Base-by-base conservation (phyloP, 2,888 invertebrate genomes). In the Omphaloscelis lunosa region DNA sequence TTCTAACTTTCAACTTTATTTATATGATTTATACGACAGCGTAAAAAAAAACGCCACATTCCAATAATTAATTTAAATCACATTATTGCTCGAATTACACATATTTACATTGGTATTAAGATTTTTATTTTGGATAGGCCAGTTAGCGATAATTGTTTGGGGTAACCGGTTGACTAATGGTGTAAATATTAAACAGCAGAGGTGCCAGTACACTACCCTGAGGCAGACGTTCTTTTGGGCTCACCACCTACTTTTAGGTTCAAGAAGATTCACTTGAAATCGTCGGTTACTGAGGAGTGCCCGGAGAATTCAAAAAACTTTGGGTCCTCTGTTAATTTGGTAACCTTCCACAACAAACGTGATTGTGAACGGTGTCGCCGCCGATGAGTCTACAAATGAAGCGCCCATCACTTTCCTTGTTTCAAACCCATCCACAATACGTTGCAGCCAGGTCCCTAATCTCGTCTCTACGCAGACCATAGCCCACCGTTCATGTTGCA, bases 1-100 rank as follows among this genome's bases (percentile, higher is more conserved):
- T 79, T 81, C 83, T 84, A 88, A 84, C 81, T 84, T 83, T 81
- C 79, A 84, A 85, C 80, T 85, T 87, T 85, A 84, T 87, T 83
- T 69, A 70, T 65, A 76, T 84, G 78, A 72, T 79, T 86, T 82
- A 84, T 80, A 78, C 56, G 80, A 75, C 73, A 67, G 27, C n/a
- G 41, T 66, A 51, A 81, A 71, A 45, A n/a, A 77, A 73, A 72
- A 67, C 34, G n/a, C 53, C 15, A 65, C 67, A 81, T 81, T 81
- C 81, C 75, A 65, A 74, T 65, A 74, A 78, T 66, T 74, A 59
- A 76, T 48, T 29, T 67, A 72, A 79, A 56, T 51, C 56, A 61
- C 51, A 29, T 34, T 34, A 48, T 39, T 65, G 39, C 29, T 63
- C 15, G 23, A 59, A 2, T 53, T 27, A 82, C 23, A 56, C 41